Evolutionary conservation across 2,113 vertebrate species (phyloP).

Genomic region (Trachemys scripta): DNA sequence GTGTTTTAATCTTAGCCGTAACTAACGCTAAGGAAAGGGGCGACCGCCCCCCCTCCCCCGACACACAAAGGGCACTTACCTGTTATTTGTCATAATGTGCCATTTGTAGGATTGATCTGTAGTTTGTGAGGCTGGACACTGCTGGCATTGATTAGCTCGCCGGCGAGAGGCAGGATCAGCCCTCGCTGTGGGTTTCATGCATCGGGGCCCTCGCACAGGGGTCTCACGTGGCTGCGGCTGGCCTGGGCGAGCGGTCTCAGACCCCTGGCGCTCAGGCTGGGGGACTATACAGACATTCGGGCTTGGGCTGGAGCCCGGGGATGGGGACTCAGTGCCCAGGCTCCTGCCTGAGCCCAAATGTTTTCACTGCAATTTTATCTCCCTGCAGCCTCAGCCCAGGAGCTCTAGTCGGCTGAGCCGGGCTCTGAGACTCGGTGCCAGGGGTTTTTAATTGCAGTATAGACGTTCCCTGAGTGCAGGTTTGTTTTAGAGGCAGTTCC

Average conservation of each 20-base stretch:
- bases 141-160: conserved; percentile 6
- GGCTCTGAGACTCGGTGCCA: neutral
- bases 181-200: fast-evolving
- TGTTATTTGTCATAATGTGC: conserved; percentile 7
- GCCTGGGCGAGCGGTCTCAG: neutral
- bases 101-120: neutral
- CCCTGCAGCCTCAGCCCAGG: neutral
- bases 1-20: conserved; percentile 66
- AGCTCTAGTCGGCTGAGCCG: neutral
- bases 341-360: too few species aligned
- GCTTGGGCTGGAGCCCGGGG: neutral
- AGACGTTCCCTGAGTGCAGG: fast-evolving
- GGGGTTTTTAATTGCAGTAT: neutral
- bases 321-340: too few species aligned
- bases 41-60: conserved; percentile 34
- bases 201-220: fast-evolving
- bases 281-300: neutral
- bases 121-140: neutral
- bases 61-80: conserved; percentile 25
- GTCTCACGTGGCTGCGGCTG: neutral
- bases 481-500: fast-evolving
- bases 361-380: neutral
- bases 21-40: conserved; percentile 63
- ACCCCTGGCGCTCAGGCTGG: neutral
- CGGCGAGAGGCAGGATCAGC: neutral